Conservation (phyloP, 2,113 vertebrate genomes). For the Ceuthmochares aereus region DNA sequence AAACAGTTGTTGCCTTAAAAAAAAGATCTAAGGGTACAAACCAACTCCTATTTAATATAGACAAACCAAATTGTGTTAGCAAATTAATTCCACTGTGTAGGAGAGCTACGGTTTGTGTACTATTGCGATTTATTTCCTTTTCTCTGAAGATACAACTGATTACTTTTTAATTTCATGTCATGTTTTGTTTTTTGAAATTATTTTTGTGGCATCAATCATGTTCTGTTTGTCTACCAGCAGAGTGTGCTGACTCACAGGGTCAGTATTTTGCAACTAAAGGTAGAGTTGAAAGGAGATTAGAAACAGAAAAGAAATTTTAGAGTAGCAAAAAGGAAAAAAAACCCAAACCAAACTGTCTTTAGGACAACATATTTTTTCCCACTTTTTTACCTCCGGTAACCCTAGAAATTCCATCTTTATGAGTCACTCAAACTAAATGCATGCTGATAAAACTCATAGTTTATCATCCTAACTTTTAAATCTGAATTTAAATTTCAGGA, state of each 20-base stretch:
- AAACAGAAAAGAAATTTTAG: neutral
- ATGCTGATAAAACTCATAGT: neutral
- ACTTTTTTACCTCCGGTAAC: neutral
- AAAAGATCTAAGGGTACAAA: neutral
- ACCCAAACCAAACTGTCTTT: neutral
- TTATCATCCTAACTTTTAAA: neutral
- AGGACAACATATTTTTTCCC: neutral
- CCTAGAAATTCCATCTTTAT: neutral
- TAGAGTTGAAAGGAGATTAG: neutral
- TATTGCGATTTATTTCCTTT: neutral
- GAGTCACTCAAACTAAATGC: neutral
- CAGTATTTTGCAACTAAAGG: neutral
- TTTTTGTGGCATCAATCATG: neutral
- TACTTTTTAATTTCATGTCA: neutral
- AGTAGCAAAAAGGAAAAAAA: rapidly evolving
- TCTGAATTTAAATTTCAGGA: neutral
- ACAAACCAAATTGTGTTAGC: neutral
- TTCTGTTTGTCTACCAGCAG: constrained; percentile 11
- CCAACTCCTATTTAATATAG: neutral
- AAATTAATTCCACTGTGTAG: neutral
- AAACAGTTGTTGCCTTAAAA: neutral
- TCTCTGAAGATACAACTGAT: neutral
- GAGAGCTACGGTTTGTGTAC: neutral
- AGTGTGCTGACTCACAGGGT: constrained; percentile 22
- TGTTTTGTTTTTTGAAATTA: neutral